A percentile compares a stretch with the other conserved stretches of the same genome.
phyloP scores from a whole-genome alignment of 2,797 vertebrate species.

The Sciurus carolinensis region DNA sequence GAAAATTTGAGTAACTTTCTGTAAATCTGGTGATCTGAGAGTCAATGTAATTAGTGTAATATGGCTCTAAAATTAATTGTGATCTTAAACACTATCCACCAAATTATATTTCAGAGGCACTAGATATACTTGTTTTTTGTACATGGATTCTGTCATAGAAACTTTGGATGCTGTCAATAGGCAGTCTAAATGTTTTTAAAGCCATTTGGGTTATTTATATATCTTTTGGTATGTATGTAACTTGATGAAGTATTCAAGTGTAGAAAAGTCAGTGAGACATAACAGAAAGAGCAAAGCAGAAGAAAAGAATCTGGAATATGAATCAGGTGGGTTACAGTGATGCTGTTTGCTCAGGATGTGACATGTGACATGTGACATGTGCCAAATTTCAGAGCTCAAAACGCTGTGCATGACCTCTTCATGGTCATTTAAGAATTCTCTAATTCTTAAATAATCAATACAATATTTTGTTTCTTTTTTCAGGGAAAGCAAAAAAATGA shows the following conservation, averaged over 20 bases:
- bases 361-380: too few relatives aligned
- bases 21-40: neutral
- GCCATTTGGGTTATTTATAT: neutral
- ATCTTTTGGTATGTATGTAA: neutral
- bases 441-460: neutral
- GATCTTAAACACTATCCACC: neutral
- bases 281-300: neutral
- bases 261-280: neutral
- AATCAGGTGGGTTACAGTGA: neutral
- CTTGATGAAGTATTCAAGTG: neutral
- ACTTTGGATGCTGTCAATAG: neutral
- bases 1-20: neutral
- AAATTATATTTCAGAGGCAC: neutral
- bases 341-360: neutral
- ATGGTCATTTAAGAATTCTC: neutral
- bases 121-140: neutral
- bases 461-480: neutral
- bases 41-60: neutral
- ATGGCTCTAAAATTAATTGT: neutral
- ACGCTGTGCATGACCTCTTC: too few relatives aligned
- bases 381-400: neutral
- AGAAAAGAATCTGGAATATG: neutral
- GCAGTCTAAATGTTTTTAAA: neutral
- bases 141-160: neutral
- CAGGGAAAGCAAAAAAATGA: neutral